A percentile compares a stretch with the other conserved stretches of the same genome.
Evolutionary conservation across 2,797 vertebrate genomes (phyloP).

Genomic region (Nothura maculosa): DNA sequence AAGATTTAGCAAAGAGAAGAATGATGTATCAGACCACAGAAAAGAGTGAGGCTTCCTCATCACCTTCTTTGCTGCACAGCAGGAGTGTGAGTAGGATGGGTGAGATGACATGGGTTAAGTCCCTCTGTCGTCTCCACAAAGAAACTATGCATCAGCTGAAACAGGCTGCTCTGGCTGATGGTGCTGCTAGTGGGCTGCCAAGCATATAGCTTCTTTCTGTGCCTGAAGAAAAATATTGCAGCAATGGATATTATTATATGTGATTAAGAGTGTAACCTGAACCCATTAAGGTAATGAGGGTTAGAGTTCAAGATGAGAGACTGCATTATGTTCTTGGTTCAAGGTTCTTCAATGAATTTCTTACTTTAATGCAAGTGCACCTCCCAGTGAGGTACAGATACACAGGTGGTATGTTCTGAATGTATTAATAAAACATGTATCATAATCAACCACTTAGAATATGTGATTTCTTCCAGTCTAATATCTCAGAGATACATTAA

Average conservation of each 20-base stretch:
- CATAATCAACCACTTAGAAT: neutral
- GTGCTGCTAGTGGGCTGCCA: neutral
- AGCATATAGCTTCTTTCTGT: neutral
- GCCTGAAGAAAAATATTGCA: neutral
- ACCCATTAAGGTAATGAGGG: neutral
- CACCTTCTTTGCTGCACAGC: neutral
- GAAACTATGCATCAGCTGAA: neutral
- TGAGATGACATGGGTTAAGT: conserved; percentile 33
- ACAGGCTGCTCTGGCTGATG: neutral
- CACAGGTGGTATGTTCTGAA: neutral
- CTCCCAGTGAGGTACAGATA: neutral
- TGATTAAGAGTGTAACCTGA: neutral
- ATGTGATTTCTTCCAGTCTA: neutral
- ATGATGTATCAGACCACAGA: neutral
- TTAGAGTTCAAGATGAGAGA: neutral
- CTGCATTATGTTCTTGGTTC: neutral
- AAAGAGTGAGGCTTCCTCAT: neutral
- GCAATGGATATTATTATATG: neutral
- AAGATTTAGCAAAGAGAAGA: conserved; percentile 57
- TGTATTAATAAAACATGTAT: neutral
- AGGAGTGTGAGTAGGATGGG: neutral
- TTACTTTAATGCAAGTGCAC: neutral
- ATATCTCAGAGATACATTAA: neutral
- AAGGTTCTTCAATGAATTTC: neutral
- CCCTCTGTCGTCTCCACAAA: rapidly evolving